A percentile compares a stretch with the other conserved stretches of the same genome.
These are phyloP conservation scores for Batillaria attramentaria DNA, from an alignment of 1,140 invertebrate genomes.

Conservation along the genomic window DNA sequence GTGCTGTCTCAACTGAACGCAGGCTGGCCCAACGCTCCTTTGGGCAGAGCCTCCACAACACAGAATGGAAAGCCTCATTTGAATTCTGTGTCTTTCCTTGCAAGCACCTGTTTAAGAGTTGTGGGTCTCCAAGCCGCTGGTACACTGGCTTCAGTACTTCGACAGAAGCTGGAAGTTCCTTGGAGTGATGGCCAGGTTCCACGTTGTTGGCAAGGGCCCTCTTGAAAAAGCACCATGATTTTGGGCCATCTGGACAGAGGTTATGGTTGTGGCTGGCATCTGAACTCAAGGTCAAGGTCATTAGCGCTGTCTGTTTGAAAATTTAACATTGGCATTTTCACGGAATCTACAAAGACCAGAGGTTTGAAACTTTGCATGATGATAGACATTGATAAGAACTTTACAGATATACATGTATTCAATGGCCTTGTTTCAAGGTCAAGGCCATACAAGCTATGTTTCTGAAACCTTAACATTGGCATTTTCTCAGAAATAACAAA, in stretches of 20 bases:
- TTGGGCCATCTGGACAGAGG: constrained; percentile 10
- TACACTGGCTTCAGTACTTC: too few relatives aligned
- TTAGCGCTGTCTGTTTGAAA: too few relatives aligned
- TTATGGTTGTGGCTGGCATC: constrained; percentile 22
- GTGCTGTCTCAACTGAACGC: neutral
- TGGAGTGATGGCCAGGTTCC: neutral
- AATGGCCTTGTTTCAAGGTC: too few relatives aligned
- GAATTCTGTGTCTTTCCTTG: constrained; percentile 22
- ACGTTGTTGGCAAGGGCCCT: neutral
- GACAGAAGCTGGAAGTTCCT: neutral
- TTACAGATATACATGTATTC: too few relatives aligned
- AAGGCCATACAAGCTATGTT: too few relatives aligned
- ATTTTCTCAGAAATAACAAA: too few relatives aligned
- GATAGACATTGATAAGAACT: too few relatives aligned
- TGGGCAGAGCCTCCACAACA: constrained; percentile 9
- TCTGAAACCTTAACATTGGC: too few relatives aligned
- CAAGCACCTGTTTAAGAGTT: constrained; percentile 6
- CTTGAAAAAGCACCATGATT: constrained; percentile 31
- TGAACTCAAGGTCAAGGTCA: neutral
- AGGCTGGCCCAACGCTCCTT: constrained; percentile 12
- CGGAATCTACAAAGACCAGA: too few relatives aligned
- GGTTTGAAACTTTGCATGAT: too few relatives aligned
- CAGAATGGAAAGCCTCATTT: constrained; percentile 25
- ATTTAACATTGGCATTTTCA: too few relatives aligned
- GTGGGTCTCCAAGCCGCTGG: neutral